Base-by-base conservation (phyloP, 2,888 invertebrate genomes). In the Leptopilina drosophilae region DNA sequence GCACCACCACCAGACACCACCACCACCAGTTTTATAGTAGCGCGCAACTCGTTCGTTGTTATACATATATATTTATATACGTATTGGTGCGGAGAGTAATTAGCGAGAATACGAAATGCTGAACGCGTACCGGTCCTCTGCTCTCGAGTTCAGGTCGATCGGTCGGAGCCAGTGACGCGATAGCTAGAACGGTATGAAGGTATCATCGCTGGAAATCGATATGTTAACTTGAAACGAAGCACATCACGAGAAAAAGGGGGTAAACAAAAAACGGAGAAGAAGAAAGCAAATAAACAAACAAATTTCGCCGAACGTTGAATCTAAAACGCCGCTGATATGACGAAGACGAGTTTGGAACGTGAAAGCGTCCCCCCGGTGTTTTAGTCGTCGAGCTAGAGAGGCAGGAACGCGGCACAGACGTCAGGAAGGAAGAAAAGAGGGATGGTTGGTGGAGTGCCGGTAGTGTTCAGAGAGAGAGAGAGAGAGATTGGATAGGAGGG, bases 341-440 rank as follows among this genome's bases (percentile, higher is more conserved):
- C 49, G 49, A 62, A 62, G 80, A 78, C 80, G 81, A 65, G 77
- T 56, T 40, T 46, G 67, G 49, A 56, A 73, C 73, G 33, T 56
- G 73, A 73, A 73, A 73, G 73, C 73, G 53, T 40, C 56, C 73
- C 33, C 73, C 49, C 49, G 49, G 49, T 49, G 73, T 69, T 69
- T n/a, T 73, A 77, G 82, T 82, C 77, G 81, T 77, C 79, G 78
- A 78, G 81, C 79, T 77, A 77, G 49, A 49, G 49, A 49, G 49
- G 81, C 79, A 80, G 81, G 78, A 80, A 80, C 81, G 87, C 86
- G 87, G 87, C 87, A 49, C 49, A 87, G 87, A 87, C 88, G 86
- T 84, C 82, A 79, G 78, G 66, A 82, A 77, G 85, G 82, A 83
- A 82, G 86, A 76, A 85, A 81, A 85, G 86, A 86, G 85, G 88